Conservation (phyloP, 2,113 vertebrate species). For the Coturnix japonica region DNA sequence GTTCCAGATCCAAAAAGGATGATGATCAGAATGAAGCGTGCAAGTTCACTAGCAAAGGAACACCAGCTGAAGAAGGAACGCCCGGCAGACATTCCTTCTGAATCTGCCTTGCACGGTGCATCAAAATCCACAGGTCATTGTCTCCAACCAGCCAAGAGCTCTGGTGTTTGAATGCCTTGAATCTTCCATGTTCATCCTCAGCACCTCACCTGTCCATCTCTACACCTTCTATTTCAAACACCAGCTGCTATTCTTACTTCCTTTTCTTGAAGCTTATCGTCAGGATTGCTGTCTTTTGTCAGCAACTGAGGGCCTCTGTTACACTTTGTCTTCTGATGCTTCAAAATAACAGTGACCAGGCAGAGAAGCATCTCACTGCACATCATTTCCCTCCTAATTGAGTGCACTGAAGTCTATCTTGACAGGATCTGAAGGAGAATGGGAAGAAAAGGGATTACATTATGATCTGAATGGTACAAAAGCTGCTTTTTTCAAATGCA, state of each 20-base stretch:
- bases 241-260: not conserved
- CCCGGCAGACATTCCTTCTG: not conserved
- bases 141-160: not conserved
- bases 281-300: not conserved
- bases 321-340: not conserved
- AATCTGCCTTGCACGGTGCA: not conserved
- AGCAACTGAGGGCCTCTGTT: not conserved
- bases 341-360: not conserved
- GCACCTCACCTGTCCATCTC: not conserved
- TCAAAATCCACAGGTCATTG: not conserved
- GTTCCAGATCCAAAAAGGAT: not conserved
- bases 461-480: not conserved
- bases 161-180: not conserved
- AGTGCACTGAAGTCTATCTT: constrained; percentile 11
- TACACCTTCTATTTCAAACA: not conserved
- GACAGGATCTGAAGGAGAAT: constrained; percentile 50
- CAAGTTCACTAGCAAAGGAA: not conserved
- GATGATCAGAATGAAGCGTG: not conserved
- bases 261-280: not conserved
- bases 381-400: not conserved
- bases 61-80: not conserved
- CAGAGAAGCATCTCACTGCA: not conserved
- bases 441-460: constrained; percentile 28
- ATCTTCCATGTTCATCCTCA: not conserved
- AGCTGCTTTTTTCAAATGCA: not conserved